phyloP scores from a whole-genome alignment of 2,113 vertebrate species.

The Tachuris rubrigastra region DNA sequence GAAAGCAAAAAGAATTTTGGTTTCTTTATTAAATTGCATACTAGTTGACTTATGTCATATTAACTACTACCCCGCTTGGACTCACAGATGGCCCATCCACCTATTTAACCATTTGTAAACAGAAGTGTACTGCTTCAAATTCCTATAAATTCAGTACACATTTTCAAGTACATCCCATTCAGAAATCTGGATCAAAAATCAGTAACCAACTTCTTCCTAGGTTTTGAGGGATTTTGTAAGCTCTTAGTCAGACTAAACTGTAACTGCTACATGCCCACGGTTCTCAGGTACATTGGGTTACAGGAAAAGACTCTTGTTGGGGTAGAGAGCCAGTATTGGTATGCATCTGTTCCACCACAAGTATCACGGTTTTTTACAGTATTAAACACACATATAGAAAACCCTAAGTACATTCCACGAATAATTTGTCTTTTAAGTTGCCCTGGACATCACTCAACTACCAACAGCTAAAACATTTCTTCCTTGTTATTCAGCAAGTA shows the following conservation, averaged over 20 bases:
- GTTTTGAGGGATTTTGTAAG: neutral
- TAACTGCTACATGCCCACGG: neutral
- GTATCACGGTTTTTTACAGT: neutral
- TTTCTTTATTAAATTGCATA: neutral
- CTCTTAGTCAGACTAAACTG: neutral
- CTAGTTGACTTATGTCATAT: neutral
- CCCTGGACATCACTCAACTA: neutral
- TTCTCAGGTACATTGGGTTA: neutral
- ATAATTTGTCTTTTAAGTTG: neutral
- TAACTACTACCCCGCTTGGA: neutral
- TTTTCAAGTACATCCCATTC: neutral
- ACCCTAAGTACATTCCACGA: neutral
- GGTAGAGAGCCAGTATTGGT: neutral
- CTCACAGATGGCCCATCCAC: neutral
- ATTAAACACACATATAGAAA: neutral
- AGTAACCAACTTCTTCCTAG: neutral
- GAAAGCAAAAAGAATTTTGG: accelerated
- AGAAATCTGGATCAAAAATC: neutral
- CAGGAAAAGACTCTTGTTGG: neutral
- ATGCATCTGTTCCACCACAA: neutral
- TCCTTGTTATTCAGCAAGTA: accelerated
- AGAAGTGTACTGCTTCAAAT: neutral
- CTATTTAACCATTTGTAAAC: neutral
- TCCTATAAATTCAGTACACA: neutral
- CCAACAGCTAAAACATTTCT: neutral